Conservation (phyloP, 2,113 vertebrate genomes). For the Spilogale gracilis region DNA sequence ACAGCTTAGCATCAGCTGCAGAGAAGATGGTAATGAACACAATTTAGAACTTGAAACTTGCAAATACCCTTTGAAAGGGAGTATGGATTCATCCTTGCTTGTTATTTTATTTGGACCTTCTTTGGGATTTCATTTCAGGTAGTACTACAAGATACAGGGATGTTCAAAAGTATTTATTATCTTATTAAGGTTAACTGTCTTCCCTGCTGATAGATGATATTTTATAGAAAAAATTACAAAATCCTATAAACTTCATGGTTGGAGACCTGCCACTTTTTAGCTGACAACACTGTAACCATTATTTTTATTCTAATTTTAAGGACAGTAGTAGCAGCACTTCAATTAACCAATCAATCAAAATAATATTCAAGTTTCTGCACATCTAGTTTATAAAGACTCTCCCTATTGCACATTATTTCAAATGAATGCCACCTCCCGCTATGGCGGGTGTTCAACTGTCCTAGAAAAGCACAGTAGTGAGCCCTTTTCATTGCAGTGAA, state of each 20-base stretch:
- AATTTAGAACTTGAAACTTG: conserved; percentile 45
- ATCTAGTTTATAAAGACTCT: conserved; percentile 65
- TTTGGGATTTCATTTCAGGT: conserved; percentile 68
- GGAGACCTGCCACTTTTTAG: conserved; percentile 76
- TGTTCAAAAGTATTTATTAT: conserved; percentile 80
- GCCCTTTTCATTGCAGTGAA: conserved; percentile 62
- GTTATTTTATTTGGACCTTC: conserved; percentile 43
- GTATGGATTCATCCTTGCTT: neutral
- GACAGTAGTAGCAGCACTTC: conserved; percentile 75
- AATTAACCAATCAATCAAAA: conserved; percentile 85
- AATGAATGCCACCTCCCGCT: conserved; percentile 77
- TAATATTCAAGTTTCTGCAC: conserved; percentile 78
- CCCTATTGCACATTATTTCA: conserved; percentile 72
- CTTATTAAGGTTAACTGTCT: conserved; percentile 83
- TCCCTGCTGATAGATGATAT: conserved; percentile 71
- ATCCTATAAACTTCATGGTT: conserved; percentile 77
- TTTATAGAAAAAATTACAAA: conserved; percentile 77
- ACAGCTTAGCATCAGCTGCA: neutral
- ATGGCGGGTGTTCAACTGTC: conserved; percentile 65
- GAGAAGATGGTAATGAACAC: neutral
- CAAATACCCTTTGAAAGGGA: neutral
- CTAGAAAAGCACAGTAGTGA: conserved; percentile 75
- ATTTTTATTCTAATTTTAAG: conserved; percentile 82
- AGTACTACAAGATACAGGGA: conserved; percentile 51
- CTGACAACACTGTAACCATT: conserved; percentile 75